Evolutionary conservation across 1,140 invertebrate genomes (phyloP).

Genomic region (Procambarus clarkii): DNA sequence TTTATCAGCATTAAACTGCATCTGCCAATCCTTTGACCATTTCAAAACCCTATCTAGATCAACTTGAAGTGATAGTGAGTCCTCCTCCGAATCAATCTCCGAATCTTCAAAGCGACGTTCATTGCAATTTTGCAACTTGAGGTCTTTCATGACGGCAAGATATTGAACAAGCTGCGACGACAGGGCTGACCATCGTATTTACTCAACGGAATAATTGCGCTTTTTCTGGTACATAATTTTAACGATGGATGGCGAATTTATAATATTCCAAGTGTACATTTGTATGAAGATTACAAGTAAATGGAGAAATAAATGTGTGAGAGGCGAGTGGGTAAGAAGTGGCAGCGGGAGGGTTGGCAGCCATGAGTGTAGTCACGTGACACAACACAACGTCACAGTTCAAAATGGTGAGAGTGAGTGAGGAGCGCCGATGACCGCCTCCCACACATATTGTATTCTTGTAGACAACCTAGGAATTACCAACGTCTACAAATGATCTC

Average conservation of each 20-base stretch:
- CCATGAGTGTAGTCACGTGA: conserved; percentile 34
- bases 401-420: conserved; percentile 50
- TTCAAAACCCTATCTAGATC: too few species aligned
- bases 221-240: neutral
- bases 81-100: too few species aligned
- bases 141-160: neutral
- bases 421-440: conserved; percentile 11
- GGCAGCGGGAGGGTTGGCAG: conserved; percentile 20
- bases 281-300: neutral
- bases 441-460: conserved; percentile 4
- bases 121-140: neutral
- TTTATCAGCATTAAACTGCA: too few species aligned
- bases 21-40: too few species aligned
- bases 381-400: conserved; percentile 45
- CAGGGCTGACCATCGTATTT: neutral
- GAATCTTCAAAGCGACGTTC: too few species aligned
- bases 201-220: neutral
- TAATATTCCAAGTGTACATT: neutral
- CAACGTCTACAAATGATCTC: conserved; percentile 57
- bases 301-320: neutral
- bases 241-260: neutral
- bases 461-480: neutral
- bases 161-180: conserved; percentile 4
- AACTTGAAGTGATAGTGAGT: too few species aligned
- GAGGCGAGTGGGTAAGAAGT: neutral